phyloP scores from a whole-genome alignment of 1,140 invertebrate genomes.

The Hycleus phaleratus region DNA sequence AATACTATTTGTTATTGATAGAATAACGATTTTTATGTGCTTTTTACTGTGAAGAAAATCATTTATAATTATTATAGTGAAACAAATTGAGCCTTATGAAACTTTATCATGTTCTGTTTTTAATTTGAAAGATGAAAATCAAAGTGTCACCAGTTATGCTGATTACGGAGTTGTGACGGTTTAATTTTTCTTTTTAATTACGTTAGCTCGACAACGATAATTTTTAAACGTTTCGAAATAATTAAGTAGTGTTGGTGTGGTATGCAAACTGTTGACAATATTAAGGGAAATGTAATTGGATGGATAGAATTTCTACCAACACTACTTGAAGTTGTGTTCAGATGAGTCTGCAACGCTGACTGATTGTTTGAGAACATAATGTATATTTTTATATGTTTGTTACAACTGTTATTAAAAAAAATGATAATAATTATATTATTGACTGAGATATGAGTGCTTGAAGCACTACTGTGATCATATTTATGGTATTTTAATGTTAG shows the following conservation, averaged over 20 bases:
- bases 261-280: too few species aligned
- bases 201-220: slow-evolving; percentile 26
- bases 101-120: too few species aligned
- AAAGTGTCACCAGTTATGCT: slow-evolving; percentile 4
- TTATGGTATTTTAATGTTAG: slow-evolving; percentile 41
- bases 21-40: too few species aligned
- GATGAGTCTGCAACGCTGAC: slow-evolving; percentile 28
- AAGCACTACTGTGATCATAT: slow-evolving; percentile 40
- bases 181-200: slow-evolving; percentile 3
- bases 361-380: slow-evolving; percentile 40
- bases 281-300: too few species aligned
- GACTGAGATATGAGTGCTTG: slow-evolving; percentile 34
- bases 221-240: slow-evolving; percentile 4
- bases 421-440: slow-evolving; percentile 32
- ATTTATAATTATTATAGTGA: too few species aligned
- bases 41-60: too few species aligned
- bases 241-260: slow-evolving; percentile 20
- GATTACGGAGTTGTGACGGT: too few species aligned
- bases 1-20: too few species aligned
- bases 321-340: slow-evolving; percentile 33
- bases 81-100: too few species aligned
- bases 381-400: slow-evolving; percentile 45
- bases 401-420: slow-evolving; percentile 40
- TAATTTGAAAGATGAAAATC: too few species aligned
- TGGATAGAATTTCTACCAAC: slow-evolving; percentile 16